Evolutionary conservation across 2,888 invertebrate genomes (phyloP).

Genomic region (Siphlonurus alternatus): DNA sequence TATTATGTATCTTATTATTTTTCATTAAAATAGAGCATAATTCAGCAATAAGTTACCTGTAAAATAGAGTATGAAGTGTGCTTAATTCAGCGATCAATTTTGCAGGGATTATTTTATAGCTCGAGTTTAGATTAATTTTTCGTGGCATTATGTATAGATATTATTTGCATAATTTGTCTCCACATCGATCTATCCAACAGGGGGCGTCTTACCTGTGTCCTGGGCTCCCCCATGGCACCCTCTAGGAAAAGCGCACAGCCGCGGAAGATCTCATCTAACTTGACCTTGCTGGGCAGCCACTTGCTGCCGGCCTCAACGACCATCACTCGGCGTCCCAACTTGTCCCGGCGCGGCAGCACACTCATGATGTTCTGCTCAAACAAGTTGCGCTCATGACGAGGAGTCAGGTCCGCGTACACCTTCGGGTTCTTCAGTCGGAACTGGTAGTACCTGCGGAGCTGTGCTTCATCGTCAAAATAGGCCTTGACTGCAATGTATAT

Average conservation of each 20-base stretch:
- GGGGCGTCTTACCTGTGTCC: conserved; percentile 35
- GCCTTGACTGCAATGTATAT: no score
- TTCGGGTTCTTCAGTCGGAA: conserved; percentile 45
- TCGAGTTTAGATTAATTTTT: no score
- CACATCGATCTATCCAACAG: no score
- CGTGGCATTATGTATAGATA: no score
- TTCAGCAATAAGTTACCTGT: no score
- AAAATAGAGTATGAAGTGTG: no score
- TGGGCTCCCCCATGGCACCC: conserved; percentile 60
- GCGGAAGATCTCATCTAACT: conserved; percentile 48
- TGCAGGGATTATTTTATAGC: no score
- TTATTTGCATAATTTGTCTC: no score
- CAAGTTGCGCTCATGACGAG: conserved; percentile 40
- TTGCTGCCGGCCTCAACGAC: conserved; percentile 56
- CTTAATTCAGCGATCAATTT: no score
- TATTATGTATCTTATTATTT: no score
- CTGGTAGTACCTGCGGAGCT: conserved; percentile 57
- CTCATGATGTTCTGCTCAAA: conserved; percentile 47
- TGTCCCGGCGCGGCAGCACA: conserved; percentile 49
- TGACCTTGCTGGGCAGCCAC: conserved; percentile 57
- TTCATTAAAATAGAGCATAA: no score
- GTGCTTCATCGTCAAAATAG: conserved; percentile 15
- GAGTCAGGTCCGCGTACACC: conserved; percentile 42
- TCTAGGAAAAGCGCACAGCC: conserved; percentile 50
- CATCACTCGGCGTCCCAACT: conserved; percentile 48